Conservation (phyloP, 2,888 invertebrate species). For the Notodonta dromedarius region DNA sequence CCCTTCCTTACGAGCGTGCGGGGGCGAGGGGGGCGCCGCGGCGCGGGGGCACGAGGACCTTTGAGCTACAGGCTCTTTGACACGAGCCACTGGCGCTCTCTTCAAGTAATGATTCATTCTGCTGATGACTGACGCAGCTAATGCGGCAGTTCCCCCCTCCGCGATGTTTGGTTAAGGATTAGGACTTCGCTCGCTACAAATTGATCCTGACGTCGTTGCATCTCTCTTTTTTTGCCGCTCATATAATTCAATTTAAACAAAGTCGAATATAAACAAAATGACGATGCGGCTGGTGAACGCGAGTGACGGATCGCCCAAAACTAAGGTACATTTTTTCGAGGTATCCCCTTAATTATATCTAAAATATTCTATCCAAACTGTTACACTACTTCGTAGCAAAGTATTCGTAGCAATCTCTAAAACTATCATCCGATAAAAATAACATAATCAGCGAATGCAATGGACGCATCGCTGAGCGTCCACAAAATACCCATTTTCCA, state of each 20-base stretch:
- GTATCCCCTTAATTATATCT: no score
- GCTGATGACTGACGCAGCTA: constrained; percentile 82
- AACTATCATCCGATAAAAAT: constrained; percentile 1
- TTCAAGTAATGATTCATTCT: constrained; percentile 85
- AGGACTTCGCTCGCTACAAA: constrained; percentile 57
- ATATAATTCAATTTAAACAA: not conserved
- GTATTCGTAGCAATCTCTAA: constrained; percentile 4
- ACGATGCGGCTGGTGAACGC: no score
- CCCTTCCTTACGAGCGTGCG: constrained; percentile 73
- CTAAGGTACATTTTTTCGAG: no score
- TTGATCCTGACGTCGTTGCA: constrained; percentile 23
- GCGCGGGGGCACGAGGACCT: constrained; percentile 69
- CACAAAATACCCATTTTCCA: constrained; percentile 62
- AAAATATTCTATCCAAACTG: no score
- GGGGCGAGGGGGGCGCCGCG: constrained; percentile 46
- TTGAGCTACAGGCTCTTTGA: constrained; percentile 82
- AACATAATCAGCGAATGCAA: constrained; percentile 14
- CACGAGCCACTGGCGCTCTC: constrained; percentile 83
- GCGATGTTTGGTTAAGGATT: constrained; percentile 71
- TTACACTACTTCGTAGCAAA: no score
- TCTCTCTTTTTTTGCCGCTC: not conserved
- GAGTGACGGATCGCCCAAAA: no score
- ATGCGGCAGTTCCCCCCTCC: constrained; percentile 70
- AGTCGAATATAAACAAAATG: no score
- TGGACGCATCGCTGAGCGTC: constrained; percentile 50